Base-by-base conservation (phyloP, 2,888 invertebrate genomes). In the Xestia sexstrigata region DNA sequence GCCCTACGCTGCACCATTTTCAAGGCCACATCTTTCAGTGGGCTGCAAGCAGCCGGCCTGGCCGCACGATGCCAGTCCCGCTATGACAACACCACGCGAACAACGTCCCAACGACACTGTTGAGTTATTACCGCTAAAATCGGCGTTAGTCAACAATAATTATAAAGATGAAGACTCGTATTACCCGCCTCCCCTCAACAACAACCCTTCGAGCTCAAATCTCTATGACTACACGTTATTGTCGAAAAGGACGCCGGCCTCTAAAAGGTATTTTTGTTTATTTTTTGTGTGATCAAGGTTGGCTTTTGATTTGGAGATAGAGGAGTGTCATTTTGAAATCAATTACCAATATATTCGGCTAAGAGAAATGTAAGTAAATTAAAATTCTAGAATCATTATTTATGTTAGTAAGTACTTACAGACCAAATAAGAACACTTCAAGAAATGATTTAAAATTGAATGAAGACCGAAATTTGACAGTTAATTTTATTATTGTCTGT, bases 231-330 rank as follows among this genome's bases (percentile, higher is more conserved):
- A 97, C 85, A 94, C 95, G 68, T 89, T 96, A 83, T 93, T 97
- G 75, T 97, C 97, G 60, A 97, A 97, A 87, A 91, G 97, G 85
- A 96, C 97, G 83, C 96, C 96, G 93, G 97, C 96, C 75, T 97
- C 96, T 4, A 97, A 97, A 93, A 93, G 96, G 97, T 96, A 93
- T 95, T 77, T 86, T 88, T 84, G 83, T 88, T 88, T 84, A 86
- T 82, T 87, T 83, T 86, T 82, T 83, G 78, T 75, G 78, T 72
- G 62, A 45, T 70, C n/a, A 49, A 42, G 42, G 69, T 60, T 71
- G 70, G n/a, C n/a, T 67, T 76, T 69, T 52, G 39, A 20, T 55
- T 45, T 23, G 6, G 11, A 26, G 9, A 23, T 68, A 26, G 2
- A 42, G 1, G 7, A 17, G 17, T 26, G n/a, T 26, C 11, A 62